Base-by-base conservation (phyloP, 2,888 invertebrate genomes). In the Cacoxenus indagator region DNA sequence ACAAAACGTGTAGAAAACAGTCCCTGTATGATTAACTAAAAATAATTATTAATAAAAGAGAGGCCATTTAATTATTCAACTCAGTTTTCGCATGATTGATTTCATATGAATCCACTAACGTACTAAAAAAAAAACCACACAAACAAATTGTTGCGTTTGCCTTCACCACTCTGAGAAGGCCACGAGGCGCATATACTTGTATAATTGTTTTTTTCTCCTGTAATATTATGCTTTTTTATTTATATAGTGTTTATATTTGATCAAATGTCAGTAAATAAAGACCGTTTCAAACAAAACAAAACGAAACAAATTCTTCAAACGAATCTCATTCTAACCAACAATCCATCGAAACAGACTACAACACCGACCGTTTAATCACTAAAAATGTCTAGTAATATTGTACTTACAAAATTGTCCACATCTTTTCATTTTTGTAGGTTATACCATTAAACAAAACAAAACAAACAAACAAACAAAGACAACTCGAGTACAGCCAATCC, bases 1-100 rank as follows among this genome's bases (percentile, higher is more conserved):
- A n/a, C n/a, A n/a, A n/a, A n/a, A n/a, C n/a, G n/a, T n/a, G n/a
- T n/a, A n/a, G n/a, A n/a, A n/a, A n/a, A n/a, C n/a, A n/a, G n/a
- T n/a, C n/a, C n/a, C n/a, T n/a, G n/a, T n/a, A n/a, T 37, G 37
- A 37, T 37, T 37, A 37, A 8, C 24, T 54, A 54, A 55, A 26
- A 55, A 55, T 55, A 26, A 55, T 55, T 26, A 55, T 11, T 55
- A 62, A 14, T 29, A 51, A 57, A 43, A 24, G 9, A 54, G 55
- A 54, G 4, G 11, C 19, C 43, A 46, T 65, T 27, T 27, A 55
- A 27, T 22, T 46, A 59, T 29, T 31, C 19, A 26, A 55, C n/a
- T 29, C 0, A 59, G 22, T 65, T 65, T 65, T 27, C 54, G 61
- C 62, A 43, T 66, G 69, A 69, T 69, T 69, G 69, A 69, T 31